A percentile compares a stretch with the other conserved stretches of the same genome.
phyloP scores from a whole-genome alignment of 2,797 vertebrate species.

The Natrix natrix region DNA sequence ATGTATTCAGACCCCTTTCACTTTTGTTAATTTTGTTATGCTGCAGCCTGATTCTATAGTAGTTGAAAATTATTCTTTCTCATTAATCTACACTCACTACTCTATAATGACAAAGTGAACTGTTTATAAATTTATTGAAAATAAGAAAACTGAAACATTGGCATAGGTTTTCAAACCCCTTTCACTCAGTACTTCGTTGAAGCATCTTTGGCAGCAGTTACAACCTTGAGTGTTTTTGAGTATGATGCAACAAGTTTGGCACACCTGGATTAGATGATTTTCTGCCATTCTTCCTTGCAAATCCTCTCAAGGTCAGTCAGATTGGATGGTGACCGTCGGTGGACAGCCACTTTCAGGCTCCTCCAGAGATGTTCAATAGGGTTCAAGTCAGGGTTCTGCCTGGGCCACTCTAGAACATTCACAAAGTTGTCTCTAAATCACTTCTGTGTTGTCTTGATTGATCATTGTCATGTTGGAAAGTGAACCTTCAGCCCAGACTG shows the following conservation, averaged over 20 bases:
- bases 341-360: background rate
- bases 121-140: background rate
- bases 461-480: background rate
- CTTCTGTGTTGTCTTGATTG: no score
- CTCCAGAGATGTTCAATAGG: background rate
- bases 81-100: background rate
- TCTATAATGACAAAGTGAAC: background rate
- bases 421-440: background rate
- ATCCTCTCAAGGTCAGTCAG: background rate
- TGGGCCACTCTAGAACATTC: background rate
- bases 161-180: background rate
- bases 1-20: background rate
- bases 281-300: background rate
- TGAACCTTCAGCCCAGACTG: background rate
- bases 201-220: background rate
- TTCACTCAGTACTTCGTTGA: background rate
- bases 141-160: background rate
- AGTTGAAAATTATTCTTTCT: background rate
- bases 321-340: background rate
- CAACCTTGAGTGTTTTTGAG: background rate
- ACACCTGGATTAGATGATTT: background rate
- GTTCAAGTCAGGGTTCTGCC: background rate
- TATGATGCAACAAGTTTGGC: background rate
- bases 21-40: background rate
- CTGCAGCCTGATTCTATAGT: background rate